Percentiles rank a stretch among this genome's conserved stretches.
Evolutionary conservation across 2,797 vertebrate genomes (phyloP).

Genomic region (Acanthurus lineatus): DNA sequence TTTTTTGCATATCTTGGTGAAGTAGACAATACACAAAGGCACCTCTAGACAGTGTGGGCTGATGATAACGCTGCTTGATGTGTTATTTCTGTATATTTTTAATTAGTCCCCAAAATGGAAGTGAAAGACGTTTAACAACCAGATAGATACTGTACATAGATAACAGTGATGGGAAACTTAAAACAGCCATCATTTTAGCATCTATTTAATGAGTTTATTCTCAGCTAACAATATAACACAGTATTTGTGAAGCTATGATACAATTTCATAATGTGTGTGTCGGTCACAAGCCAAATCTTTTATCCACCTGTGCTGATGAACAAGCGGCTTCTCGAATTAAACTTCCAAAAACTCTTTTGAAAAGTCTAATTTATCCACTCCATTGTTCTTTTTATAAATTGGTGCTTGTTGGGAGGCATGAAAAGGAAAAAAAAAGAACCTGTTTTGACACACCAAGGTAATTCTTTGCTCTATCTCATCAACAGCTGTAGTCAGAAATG

Average conservation of each 20-base stretch:
- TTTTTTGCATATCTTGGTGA: conserved; percentile 1
- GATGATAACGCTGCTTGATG: conserved; percentile 35
- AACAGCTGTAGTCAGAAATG: conserved; percentile 79
- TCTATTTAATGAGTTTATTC: neutral
- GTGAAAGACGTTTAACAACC: conserved; percentile 7
- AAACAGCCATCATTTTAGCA: neutral
- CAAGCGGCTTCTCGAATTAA: conserved; percentile 37
- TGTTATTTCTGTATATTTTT: conserved; percentile 42
- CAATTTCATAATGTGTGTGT: neutral
- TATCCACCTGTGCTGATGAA: conserved; percentile 30
- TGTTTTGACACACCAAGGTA: conserved; percentile 76
- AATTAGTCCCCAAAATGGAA: conserved; percentile 29
- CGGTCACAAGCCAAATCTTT: conserved; percentile 20
- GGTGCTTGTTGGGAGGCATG: conserved; percentile 58
- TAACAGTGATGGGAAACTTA: neutral
- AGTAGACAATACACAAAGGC: conserved; percentile 2
- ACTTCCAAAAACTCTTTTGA: conserved; percentile 58
- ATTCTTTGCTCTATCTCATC: conserved; percentile 77
- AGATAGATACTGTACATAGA: neutral
- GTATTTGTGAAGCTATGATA: neutral
- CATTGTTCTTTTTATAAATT: conserved; percentile 73
- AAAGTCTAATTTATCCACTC: conserved; percentile 64
- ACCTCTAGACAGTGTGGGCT: conserved; percentile 37
- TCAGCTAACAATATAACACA: neutral
- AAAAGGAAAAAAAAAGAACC: conserved; percentile 55